Evolutionary conservation across 2,888 invertebrate genomes (phyloP), one percentile per base, ranked within the genome.

Genomic region (Dione juno): DNA sequence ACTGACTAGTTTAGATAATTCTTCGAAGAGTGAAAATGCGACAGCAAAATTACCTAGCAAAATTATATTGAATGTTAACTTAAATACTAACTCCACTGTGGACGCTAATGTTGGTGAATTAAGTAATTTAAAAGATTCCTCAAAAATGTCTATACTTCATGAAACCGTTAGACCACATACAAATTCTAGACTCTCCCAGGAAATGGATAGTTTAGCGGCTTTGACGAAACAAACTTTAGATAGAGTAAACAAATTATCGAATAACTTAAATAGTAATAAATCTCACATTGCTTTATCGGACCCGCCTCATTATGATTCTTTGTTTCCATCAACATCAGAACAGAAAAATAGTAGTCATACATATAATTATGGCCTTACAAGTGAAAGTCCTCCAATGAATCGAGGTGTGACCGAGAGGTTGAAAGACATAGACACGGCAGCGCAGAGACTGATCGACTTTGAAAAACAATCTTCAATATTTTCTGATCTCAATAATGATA

Each of bases 211-310:
- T 80, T 88, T 95, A 83, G 94, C 95, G 74, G 95, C 94, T 45
- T 90, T 95, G 79, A 95, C 95, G 66, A 94, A 94, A 85, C 94
- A 95, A 80, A 95, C 95, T 58, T 93, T 95, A 89, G 95, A 95
- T 84, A 94, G 95, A 82, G 95, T 95, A 80, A 95, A 95, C 85
- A 94, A 94, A 88, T 93, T 95, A 82, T 91, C 94, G 75, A 94
- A 87, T 88, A 94, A 93, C 87, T 89, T 92, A 88, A 89, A 84
- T 90, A 92, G 86, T 85, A 90, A 87, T 88, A 92, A 91, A 84
- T 80, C 88, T 83, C 88, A 87, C 82, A 82, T 89, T 84, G 87
- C 90, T 79, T 78, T 85, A 76, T 77, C 88, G 77, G 90, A 90
- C 76, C 83, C 70, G 52, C 66, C 88, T 77, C 83, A 83, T 77